Conservation (phyloP, 2,888 invertebrate species). For the Amphimallon solstitiale region DNA sequence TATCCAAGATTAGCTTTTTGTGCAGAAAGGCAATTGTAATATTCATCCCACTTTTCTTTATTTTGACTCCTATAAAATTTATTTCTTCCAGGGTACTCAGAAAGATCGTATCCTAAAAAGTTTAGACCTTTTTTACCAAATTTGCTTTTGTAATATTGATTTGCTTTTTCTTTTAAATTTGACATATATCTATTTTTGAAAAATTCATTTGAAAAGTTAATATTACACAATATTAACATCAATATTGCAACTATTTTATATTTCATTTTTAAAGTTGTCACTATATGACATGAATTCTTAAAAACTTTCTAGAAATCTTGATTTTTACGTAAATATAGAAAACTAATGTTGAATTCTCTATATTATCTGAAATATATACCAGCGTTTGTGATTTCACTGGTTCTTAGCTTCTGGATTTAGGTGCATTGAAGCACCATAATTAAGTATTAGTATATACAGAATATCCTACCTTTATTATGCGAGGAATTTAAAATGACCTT, state of each 20-base stretch:
- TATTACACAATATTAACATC: neutral
- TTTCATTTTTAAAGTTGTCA: conserved; percentile 30
- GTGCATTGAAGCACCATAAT: too few species aligned
- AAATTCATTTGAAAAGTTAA: conserved; percentile 9
- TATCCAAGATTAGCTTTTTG: conserved; percentile 57
- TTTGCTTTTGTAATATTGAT: conserved; percentile 56
- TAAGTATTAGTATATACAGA: too few species aligned
- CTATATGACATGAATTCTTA: neutral
- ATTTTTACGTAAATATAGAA: too few species aligned
- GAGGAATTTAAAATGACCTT: too few species aligned
- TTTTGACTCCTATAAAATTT: conserved; percentile 58
- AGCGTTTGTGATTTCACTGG: too few species aligned
- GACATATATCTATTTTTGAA: conserved; percentile 43
- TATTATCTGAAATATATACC: too few species aligned
- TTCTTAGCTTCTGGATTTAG: too few species aligned
- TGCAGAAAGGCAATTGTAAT: conserved; percentile 65
- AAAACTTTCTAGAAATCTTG: too few species aligned
- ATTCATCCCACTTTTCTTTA: conserved; percentile 65
- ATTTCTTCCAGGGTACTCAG: conserved; percentile 65
- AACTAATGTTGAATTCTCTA: too few species aligned
- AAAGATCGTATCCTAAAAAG: conserved; percentile 57
- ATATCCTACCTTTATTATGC: too few species aligned
- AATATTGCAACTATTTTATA: neutral
- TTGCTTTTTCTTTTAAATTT: conserved; percentile 57
- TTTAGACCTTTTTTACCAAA: conserved; percentile 57